These are phyloP conservation scores for Hyla sarda DNA, from an alignment of 2,113 vertebrate genomes.

Conservation along the genomic window DNA sequence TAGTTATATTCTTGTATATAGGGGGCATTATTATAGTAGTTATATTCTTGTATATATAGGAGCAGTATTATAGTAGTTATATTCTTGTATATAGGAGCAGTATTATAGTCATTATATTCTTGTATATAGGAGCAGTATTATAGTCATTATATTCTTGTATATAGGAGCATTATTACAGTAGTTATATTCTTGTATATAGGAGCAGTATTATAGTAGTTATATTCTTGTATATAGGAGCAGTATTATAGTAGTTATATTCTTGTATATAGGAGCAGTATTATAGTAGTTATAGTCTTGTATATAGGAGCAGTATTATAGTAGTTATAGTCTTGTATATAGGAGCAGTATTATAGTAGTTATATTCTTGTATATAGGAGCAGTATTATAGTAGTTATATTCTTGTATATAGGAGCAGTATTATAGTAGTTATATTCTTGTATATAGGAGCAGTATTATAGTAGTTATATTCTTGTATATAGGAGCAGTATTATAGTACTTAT, in stretches of 20 bases:
- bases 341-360: not conserved
- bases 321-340: not conserved
- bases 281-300: conserved; percentile 2
- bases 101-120: not conserved
- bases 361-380: too few relatives aligned
- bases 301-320: not conserved
- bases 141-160: not conserved
- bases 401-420: too few relatives aligned
- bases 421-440: too few relatives aligned
- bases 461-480: too few relatives aligned
- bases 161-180: not conserved
- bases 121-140: not conserved
- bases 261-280: not conserved
- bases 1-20: not conserved
- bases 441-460: too few relatives aligned
- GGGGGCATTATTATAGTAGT: not conserved
- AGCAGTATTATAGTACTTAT: too few relatives aligned
- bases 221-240: not conserved
- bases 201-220: too few relatives aligned
- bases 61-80: not conserved
- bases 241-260: not conserved
- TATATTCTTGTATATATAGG: conserved; percentile 4
- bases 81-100: not conserved
- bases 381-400: too few relatives aligned
- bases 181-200: not conserved